A percentile compares a stretch with the other conserved stretches of the same genome.
Conservation (phyloP, 2,888 invertebrate genomes). For the Alloplasta piceator region DNA sequence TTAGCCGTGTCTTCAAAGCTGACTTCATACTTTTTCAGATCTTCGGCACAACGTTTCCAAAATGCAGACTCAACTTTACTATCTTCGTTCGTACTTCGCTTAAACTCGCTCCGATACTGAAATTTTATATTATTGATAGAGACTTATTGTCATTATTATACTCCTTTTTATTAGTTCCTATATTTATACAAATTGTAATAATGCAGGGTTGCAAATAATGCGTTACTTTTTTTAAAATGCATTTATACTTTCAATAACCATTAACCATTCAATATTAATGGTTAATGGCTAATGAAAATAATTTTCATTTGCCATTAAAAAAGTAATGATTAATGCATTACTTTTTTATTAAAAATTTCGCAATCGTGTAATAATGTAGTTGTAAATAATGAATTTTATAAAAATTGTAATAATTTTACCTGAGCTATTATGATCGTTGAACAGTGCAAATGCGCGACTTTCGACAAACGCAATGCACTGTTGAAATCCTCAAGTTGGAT, state of each 20-base stretch:
- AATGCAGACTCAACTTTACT: constrained; percentile 78
- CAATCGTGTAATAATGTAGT: too few relatives aligned
- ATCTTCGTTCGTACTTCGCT: constrained; percentile 83
- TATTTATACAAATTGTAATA: not conserved
- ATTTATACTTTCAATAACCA: too few relatives aligned
- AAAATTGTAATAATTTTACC: constrained; percentile 67
- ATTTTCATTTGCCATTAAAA: too few relatives aligned
- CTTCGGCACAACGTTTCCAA: constrained; percentile 86
- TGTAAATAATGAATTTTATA: too few relatives aligned
- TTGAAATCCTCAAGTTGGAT: constrained; percentile 84
- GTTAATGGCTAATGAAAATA: too few relatives aligned
- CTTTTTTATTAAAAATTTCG: too few relatives aligned
- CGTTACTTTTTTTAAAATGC: too few relatives aligned
- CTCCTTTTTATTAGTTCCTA: too few relatives aligned
- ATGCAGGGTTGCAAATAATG: too few relatives aligned
- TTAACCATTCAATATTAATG: too few relatives aligned
- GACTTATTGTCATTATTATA: too few relatives aligned
- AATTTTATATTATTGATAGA: constrained; percentile 27
- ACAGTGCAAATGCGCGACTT: constrained; percentile 76
- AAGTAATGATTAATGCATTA: too few relatives aligned
- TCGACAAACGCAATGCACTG: constrained; percentile 86
- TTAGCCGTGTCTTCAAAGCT: constrained; percentile 86
- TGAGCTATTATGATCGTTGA: constrained; percentile 78
- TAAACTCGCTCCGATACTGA: constrained; percentile 80
- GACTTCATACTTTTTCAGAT: constrained; percentile 86